Percentiles rank a stretch among this genome's conserved stretches.
Evolutionary conservation across 2,797 vertebrate genomes (phyloP).

Genomic region (Heliangelus exortis): DNA sequence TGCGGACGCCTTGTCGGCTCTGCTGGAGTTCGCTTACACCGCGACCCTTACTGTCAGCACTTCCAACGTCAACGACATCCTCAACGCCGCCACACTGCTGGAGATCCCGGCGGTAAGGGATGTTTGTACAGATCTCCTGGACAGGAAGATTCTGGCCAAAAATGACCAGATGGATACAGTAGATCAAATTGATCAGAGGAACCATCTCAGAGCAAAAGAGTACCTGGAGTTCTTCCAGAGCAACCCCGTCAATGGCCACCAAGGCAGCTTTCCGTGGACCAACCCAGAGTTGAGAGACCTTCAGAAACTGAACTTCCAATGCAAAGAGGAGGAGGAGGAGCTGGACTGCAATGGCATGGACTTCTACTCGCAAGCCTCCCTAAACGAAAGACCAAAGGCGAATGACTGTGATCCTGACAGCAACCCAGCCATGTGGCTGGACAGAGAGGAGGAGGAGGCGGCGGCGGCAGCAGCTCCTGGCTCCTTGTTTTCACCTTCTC

Average conservation of each 20-base stretch:
- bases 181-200: constrained; percentile 88
- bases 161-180: constrained; percentile 79
- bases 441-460: constrained; percentile 77
- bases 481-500: constrained; percentile 84
- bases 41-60: constrained; percentile 96
- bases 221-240: constrained; percentile 98
- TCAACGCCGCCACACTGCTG: constrained; percentile 92
- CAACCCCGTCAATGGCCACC: constrained; percentile 90
- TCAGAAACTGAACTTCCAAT: constrained; percentile 74
- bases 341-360: constrained; percentile 81
- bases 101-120: constrained; percentile 94
- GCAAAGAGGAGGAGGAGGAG: constrained; percentile 84
- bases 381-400: constrained; percentile 73
- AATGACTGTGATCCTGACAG: constrained; percentile 77
- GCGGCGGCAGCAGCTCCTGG: constrained; percentile 24
- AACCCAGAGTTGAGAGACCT: constrained; percentile 78
- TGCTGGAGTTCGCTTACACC: constrained; percentile 98
- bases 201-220: constrained; percentile 91
- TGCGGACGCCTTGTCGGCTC: constrained; percentile 90
- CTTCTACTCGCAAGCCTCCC: constrained; percentile 75
- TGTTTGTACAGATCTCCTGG: constrained; percentile 96
- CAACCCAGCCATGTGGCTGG: constrained; percentile 78
- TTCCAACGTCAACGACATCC: constrained; percentile 91
- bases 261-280: constrained; percentile 83
- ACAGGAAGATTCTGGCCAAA: constrained; percentile 84